phyloP scores from a whole-genome alignment of 2,888 invertebrate species.

The Euproctis similis region DNA sequence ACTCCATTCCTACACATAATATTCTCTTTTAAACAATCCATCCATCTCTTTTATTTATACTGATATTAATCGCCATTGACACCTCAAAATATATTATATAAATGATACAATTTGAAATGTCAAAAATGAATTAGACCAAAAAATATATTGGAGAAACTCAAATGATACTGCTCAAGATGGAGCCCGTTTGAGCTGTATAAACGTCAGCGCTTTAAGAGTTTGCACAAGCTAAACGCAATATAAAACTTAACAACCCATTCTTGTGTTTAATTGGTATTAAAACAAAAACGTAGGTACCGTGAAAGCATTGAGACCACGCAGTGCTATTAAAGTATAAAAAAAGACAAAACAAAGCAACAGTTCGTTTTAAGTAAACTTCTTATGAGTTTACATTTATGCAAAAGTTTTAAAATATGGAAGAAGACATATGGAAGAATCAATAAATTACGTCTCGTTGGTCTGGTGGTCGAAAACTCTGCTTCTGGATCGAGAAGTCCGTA shows the following conservation, averaged over 20 bases:
- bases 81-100: too few species aligned
- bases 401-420: too few species aligned
- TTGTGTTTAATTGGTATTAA: slow-evolving; percentile 71
- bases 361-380: slow-evolving; percentile 46
- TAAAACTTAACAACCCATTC: slow-evolving; percentile 71
- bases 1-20: too few species aligned
- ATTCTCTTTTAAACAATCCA: too few species aligned
- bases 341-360: slow-evolving; percentile 27
- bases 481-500: slow-evolving; percentile 12
- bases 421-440: too few species aligned
- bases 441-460: too few species aligned
- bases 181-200: slow-evolving; percentile 47
- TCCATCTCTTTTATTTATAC: too few species aligned
- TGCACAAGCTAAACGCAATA: too few species aligned
- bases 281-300: slow-evolving; percentile 69
- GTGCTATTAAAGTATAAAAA: slow-evolving; percentile 37
- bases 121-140: slow-evolving; percentile 21
- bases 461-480: too few species aligned
- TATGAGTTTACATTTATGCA: slow-evolving; percentile 38
- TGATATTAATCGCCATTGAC: too few species aligned
- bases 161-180: slow-evolving; percentile 46
- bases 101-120: too few species aligned
- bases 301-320: slow-evolving; percentile 51
- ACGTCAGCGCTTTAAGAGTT: slow-evolving; percentile 42
- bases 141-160: slow-evolving; percentile 43